phyloP scores from a whole-genome alignment of 2,888 invertebrate species.

The Hydrotaea cyrtoneurina region DNA sequence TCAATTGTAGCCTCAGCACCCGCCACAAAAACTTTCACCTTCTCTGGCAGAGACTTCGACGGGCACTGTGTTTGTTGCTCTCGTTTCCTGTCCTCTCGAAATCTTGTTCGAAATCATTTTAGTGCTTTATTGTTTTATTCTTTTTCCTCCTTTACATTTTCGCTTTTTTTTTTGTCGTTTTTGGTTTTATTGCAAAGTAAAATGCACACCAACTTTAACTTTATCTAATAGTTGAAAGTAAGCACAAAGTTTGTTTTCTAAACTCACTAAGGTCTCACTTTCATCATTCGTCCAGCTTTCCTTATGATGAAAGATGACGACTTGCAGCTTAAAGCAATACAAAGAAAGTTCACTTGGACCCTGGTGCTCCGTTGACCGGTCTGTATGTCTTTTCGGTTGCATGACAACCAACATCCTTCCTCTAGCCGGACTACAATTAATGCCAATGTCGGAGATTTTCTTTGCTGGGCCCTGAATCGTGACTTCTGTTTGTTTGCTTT shows the following conservation, averaged over 20 bases:
- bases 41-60: background rate
- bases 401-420: background rate
- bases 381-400: too few species aligned
- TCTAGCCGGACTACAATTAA: background rate
- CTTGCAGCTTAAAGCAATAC: background rate
- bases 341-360: background rate
- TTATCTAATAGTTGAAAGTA: background rate
- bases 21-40: background rate
- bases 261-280: conserved; percentile 6
- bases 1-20: conserved; percentile 38
- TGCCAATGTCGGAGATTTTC: background rate
- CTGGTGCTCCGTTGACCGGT: background rate
- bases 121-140: conserved; percentile 8
- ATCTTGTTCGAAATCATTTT: background rate
- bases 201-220: background rate
- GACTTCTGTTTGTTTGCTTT: background rate
- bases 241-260: background rate
- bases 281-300: background rate
- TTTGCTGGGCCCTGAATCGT: background rate
- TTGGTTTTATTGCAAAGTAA: too few species aligned
- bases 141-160: background rate
- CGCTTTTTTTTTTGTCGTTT: too few species aligned
- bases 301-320: background rate
- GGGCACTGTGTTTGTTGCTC: background rate
- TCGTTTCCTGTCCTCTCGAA: background rate